Evolutionary conservation across 1,140 invertebrate species (phyloP).

Genomic region (Drosophila rhopaloa): DNA sequence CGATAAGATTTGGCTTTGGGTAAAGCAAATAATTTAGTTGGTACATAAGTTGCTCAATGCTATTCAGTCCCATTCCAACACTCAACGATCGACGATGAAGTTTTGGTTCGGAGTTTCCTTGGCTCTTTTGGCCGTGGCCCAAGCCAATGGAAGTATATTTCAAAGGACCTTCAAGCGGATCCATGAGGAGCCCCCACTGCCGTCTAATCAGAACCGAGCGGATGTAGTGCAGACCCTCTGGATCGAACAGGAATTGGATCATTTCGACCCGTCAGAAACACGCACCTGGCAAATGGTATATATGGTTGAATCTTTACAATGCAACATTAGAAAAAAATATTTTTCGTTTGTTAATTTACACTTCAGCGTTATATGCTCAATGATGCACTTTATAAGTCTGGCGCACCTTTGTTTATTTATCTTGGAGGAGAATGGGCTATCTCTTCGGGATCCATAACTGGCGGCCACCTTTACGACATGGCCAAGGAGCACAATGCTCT

Average conservation of each 20-base stretch:
- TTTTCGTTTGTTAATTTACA: not conserved
- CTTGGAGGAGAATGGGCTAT: slow-evolving; percentile 89
- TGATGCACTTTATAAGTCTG: slow-evolving; percentile 64
- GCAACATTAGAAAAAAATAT: too few relatives aligned
- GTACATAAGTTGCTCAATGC: slow-evolving; percentile 17
- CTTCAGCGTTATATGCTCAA: slow-evolving; percentile 76
- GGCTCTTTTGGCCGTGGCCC: slow-evolving; percentile 34
- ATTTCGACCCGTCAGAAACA: slow-evolving; percentile 89
- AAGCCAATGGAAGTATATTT: slow-evolving; percentile 50
- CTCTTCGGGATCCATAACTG: slow-evolving; percentile 78
- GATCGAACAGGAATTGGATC: slow-evolving; percentile 86
- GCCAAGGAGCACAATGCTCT: slow-evolving; percentile 87
- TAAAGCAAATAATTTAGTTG: slow-evolving; percentile 23
- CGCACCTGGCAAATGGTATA: slow-evolving; percentile 88
- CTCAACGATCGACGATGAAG: slow-evolving; percentile 59
- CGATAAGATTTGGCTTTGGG: slow-evolving; percentile 61
- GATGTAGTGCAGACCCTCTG: slow-evolving; percentile 66
- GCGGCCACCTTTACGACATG: slow-evolving; percentile 86
- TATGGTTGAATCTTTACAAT: not conserved
- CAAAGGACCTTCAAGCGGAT: slow-evolving; percentile 61
- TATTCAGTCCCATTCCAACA: slow-evolving; percentile 41
- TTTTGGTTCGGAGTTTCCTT: slow-evolving; percentile 34
- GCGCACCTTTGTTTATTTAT: slow-evolving; percentile 89
- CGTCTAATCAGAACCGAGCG: slow-evolving; percentile 46
- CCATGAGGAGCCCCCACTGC: slow-evolving; percentile 58